Evolutionary conservation across 2,113 vertebrate genomes (phyloP).

Genomic region (Holacanthus passer): DNA sequence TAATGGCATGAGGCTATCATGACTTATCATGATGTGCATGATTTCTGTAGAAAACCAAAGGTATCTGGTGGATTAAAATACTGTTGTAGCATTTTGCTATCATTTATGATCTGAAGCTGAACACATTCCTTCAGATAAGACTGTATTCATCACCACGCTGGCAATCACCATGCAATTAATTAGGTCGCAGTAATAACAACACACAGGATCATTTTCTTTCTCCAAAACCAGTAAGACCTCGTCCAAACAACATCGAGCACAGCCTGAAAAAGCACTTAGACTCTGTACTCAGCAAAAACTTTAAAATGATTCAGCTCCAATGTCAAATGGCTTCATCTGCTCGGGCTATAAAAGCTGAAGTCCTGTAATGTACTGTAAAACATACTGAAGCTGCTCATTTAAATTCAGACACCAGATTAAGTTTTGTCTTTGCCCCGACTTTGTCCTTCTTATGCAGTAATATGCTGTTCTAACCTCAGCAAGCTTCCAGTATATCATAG

Average conservation of each 20-base stretch:
- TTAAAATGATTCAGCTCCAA: constrained; percentile 10
- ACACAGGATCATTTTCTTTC: neutral
- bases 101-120: neutral
- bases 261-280: constrained; percentile 3
- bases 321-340: constrained; percentile 11
- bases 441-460: too few relatives aligned
- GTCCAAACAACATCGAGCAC: neutral
- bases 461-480: neutral
- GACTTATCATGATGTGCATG: constrained; percentile 7
- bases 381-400: neutral
- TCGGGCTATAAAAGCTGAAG: neutral
- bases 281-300: too few relatives aligned
- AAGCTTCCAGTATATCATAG: neutral
- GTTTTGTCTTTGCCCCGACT: too few relatives aligned
- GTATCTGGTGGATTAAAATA: neutral
- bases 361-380: neutral
- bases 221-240: neutral
- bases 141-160: neutral
- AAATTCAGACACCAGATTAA: neutral
- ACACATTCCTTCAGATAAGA: neutral
- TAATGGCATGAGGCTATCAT: neutral
- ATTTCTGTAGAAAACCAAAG: constrained; percentile 3
- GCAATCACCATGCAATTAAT: neutral
- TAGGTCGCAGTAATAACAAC: neutral
- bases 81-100: neutral